Evolutionary conservation across 2,888 invertebrate species (phyloP), one percentile per base, ranked within the genome.

Genomic region (Myopa tessellatipennis): DNA sequence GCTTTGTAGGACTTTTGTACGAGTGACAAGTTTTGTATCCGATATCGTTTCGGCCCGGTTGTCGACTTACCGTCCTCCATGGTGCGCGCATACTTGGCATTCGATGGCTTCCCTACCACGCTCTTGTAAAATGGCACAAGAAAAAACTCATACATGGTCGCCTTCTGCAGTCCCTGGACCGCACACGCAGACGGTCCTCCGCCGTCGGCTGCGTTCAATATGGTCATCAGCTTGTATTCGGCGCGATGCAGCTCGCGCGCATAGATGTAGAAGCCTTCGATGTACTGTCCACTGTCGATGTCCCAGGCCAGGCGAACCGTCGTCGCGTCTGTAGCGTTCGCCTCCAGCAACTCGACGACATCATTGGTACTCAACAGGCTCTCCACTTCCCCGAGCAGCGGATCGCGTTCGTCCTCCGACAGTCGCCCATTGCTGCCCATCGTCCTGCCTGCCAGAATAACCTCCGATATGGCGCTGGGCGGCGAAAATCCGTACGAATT

Each of bases 101-200:
- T 96, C 76, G 96, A 95, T 60, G 96, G 96, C 84, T 94, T 93
- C 80, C 96, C 97, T 90, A 96, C 95, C 83, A 96, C 93, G 87
- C 92, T 93, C 89, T 94, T 94, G 90, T 94, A 96, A 90, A 96
- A 98, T 80, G 98, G 97, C 86, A 96, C 93, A 83, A 98, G 92
- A 90, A 97, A 96, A 90, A 98, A 95, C 90, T 97, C 95, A 90
- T 98, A 98, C 88, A 93, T 93, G 80, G 95, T 93, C 90, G 94
- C 96, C 89, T 96, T 95, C 81, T 92, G 91, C 86, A 98, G 91
- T 83, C 93, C 94, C 79, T 93, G 93, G 84, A 95, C 93, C 84
- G 94, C 93, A 88, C 94, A 94, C 76, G 94, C 93, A 67, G 94
- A 93, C 74, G 93, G 93, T 61, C 88, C 89, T 61, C 79, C 80